Evolutionary conservation across 2,797 vertebrate species (phyloP).

Genomic region (Myotis myotis): DNA sequence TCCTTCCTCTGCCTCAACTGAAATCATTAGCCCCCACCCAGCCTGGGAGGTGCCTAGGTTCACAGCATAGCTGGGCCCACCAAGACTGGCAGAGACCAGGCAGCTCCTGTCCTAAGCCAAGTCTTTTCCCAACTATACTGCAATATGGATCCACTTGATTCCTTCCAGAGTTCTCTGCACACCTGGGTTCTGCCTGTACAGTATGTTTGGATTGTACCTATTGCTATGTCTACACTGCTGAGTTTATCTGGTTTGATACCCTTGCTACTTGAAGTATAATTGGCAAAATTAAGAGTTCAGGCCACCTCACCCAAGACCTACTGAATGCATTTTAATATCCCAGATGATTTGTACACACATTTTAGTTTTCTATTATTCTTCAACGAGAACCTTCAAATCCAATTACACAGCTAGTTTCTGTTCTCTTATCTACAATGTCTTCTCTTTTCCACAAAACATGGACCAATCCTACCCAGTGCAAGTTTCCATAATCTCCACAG

Average conservation of each 20-base stretch:
- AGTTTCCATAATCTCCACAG: not conserved
- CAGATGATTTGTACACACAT: not conserved
- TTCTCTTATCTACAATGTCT: not conserved
- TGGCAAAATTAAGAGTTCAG: not conserved
- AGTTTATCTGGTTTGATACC: not conserved
- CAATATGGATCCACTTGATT: not conserved
- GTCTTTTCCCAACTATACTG: not conserved
- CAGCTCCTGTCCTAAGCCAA: not conserved
- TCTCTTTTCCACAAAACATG: constrained; percentile 38
- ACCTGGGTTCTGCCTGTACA: not conserved
- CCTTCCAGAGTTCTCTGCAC: not conserved
- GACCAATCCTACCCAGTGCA: not conserved
- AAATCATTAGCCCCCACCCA: not conserved
- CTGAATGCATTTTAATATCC: constrained; percentile 25
- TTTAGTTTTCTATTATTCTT: constrained; percentile 32
- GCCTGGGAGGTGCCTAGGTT: not conserved
- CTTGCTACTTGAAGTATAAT: not conserved
- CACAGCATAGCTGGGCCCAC: not conserved
- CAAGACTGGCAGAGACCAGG: not conserved
- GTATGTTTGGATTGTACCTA: not conserved
- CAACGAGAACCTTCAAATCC: constrained; percentile 23
- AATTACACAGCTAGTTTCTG: not conserved
- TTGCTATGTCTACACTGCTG: not conserved
- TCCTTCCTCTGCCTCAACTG: not conserved
- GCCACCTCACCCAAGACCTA: not conserved